Evolutionary conservation across 2,113 vertebrate genomes (phyloP).

Genomic region (Boleophthalmus pectinirostris): DNA sequence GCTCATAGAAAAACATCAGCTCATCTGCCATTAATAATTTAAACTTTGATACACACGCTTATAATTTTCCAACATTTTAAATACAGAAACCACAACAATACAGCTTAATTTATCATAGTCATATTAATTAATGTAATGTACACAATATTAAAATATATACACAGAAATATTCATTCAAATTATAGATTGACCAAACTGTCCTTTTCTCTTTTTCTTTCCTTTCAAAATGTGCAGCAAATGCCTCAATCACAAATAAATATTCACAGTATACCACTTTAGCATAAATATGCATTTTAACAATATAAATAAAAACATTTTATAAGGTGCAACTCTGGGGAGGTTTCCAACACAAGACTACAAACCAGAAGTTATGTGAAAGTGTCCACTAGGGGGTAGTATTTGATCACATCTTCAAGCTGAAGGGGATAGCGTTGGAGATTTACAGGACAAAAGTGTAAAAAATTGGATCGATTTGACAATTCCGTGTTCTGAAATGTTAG

Average conservation of each 20-base stretch:
- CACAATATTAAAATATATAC: conserved; percentile 84
- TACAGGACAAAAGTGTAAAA: conserved; percentile 46
- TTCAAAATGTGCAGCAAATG: conserved; percentile 58
- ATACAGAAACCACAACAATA: conserved; percentile 82
- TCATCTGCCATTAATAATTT: conserved; percentile 69
- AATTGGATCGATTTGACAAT: conserved; percentile 52
- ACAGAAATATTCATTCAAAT: conserved; percentile 79
- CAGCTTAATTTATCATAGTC: conserved; percentile 77
- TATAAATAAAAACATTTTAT: conserved; percentile 38
- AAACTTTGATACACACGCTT: conserved; percentile 75
- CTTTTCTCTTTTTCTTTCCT: conserved; percentile 71
- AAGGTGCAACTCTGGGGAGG: conserved; percentile 26
- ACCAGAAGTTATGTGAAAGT: neutral
- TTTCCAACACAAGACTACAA: conserved; percentile 6
- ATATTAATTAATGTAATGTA: conserved; percentile 80
- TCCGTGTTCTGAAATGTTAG: conserved; percentile 50
- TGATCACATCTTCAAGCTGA: conserved; percentile 50
- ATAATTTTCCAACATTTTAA: conserved; percentile 75
- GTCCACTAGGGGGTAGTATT: conserved; percentile 76
- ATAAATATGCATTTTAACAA: conserved; percentile 47
- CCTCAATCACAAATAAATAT: conserved; percentile 56
- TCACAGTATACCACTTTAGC: conserved; percentile 51
- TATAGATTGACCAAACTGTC: conserved; percentile 58
- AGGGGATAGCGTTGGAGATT: conserved; percentile 39
- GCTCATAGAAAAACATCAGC: conserved; percentile 67